A percentile compares a stretch with the other conserved stretches of the same genome.
Evolutionary conservation across 2,888 invertebrate genomes (phyloP).

Genomic region (Ectemnius continuus): DNA sequence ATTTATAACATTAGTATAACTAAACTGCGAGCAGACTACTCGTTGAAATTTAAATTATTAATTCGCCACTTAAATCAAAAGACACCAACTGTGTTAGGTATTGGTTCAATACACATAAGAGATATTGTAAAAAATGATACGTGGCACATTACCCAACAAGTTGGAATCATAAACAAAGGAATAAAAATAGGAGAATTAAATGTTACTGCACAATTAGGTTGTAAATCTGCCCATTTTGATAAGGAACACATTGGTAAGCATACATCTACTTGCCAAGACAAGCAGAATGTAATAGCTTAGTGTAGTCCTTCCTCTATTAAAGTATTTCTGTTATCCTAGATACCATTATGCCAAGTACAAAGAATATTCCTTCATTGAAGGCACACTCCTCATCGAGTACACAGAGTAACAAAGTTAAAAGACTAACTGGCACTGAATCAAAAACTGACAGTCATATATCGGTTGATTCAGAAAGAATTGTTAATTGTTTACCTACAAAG

Average conservation of each 20-base stretch:
- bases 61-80: conserved; percentile 78
- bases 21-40: conserved; percentile 67
- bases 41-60: conserved; percentile 77
- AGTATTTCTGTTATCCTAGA: conserved; percentile 49
- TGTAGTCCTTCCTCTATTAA: background rate
- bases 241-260: conserved; percentile 78
- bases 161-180: conserved; percentile 76
- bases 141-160: conserved; percentile 74
- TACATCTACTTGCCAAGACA: background rate
- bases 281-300: too few relatives aligned
- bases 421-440: conserved; percentile 63
- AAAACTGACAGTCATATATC: conserved; percentile 60
- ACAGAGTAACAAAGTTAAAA: conserved; percentile 58
- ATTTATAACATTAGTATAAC: conserved; percentile 77
- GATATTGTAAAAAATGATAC: conserved; percentile 72
- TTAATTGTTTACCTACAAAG: conserved; percentile 49
- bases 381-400: conserved; percentile 36
- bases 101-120: conserved; percentile 75
- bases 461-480: conserved; percentile 53
- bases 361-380: conserved; percentile 69
- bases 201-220: conserved; percentile 78
- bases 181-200: conserved; percentile 78
- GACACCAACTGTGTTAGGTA: conserved; percentile 76
- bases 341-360: conserved; percentile 67
- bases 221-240: conserved; percentile 79